Conservation (phyloP, 2,888 invertebrate genomes). For the Orthosia cruda region DNA sequence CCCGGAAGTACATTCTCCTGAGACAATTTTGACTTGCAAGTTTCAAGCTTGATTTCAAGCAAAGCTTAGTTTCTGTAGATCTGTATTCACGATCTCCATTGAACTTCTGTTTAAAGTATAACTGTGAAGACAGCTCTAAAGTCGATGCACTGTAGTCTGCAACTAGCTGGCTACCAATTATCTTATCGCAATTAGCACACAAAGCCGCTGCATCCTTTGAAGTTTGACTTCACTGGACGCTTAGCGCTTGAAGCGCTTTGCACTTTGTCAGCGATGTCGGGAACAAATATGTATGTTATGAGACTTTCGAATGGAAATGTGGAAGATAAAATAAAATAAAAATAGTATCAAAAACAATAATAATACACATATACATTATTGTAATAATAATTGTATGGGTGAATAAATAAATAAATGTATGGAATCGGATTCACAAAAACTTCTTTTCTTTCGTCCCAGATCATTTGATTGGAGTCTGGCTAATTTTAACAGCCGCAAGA, state of each 20-base stretch:
- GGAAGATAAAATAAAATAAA: background rate
- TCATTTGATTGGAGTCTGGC: background rate
- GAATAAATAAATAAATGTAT: background rate
- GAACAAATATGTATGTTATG: background rate
- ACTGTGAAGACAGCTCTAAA: background rate
- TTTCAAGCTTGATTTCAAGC: no score
- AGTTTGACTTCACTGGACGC: background rate
- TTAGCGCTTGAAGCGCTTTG: slow-evolving; percentile 9
- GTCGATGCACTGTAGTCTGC: background rate
- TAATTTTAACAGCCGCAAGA: no score
- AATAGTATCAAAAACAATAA: background rate
- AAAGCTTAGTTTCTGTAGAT: background rate
- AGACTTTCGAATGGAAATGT: background rate
- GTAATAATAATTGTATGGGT: no score
- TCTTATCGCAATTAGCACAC: slow-evolving; percentile 16
- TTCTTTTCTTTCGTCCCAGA: background rate
- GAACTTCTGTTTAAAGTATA: background rate
- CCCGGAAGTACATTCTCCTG: no score
- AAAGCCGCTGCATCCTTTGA: slow-evolving; percentile 27
- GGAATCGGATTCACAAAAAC: background rate
- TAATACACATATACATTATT: no score
- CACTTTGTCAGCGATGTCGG: background rate
- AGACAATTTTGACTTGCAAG: no score
- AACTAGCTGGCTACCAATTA: slow-evolving; percentile 14
- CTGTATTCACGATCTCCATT: background rate